Conservation (phyloP, 2,113 vertebrate species). For the Sitta europaea region DNA sequence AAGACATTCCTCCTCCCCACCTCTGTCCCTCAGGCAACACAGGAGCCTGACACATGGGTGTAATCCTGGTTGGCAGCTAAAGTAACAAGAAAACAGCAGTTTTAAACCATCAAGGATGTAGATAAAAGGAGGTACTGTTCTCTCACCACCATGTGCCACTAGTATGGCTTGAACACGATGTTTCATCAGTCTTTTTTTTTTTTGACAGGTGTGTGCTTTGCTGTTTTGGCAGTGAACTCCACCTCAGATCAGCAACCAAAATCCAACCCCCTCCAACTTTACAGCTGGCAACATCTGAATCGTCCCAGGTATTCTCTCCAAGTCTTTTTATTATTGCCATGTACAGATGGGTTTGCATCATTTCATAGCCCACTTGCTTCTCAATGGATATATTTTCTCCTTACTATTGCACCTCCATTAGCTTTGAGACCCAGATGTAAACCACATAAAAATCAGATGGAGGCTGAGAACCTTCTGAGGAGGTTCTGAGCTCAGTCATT, state of each 20-base stretch:
- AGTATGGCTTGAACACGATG: background rate
- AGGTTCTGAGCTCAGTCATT: background rate
- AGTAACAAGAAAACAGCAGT: background rate
- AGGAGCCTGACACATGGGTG: background rate
- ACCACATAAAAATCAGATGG: background rate
- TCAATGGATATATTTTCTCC: background rate
- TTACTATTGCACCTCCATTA: background rate
- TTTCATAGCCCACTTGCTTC: background rate
- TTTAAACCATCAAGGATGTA: background rate
- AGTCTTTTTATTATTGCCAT: background rate
- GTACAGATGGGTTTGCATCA: background rate
- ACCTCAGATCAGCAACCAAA: background rate
- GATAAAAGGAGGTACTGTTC: background rate
- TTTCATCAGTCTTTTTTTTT: background rate
- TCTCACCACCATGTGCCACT: background rate
- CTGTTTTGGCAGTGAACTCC: background rate
- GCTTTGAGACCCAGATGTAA: background rate
- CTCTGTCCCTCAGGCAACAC: background rate
- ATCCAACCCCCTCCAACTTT: background rate
- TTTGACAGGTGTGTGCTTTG: background rate
- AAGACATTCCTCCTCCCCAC: background rate
- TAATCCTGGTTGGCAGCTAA: background rate
- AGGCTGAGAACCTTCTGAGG: background rate
- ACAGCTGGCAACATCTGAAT: background rate
- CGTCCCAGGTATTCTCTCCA: background rate